Conservation (phyloP, 2,113 vertebrate species). For the Camelus bactrianus region DNA sequence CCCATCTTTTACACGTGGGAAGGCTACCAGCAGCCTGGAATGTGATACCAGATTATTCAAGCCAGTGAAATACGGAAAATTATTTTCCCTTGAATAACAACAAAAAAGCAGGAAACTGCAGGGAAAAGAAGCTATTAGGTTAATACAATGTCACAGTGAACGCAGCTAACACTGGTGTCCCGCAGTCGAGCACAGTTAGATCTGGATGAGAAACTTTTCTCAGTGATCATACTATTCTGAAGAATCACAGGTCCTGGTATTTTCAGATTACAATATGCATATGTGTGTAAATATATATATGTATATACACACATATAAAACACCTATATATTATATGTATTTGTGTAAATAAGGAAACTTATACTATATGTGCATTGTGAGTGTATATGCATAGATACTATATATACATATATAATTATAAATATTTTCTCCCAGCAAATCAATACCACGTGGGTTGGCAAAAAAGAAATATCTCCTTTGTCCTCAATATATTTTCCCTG, state of each 20-base stretch:
- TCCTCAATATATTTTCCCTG: background rate
- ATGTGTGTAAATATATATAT: background rate
- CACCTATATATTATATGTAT: background rate
- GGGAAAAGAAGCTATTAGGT: background rate
- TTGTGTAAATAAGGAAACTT: background rate
- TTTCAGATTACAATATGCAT: background rate
- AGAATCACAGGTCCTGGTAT: background rate
- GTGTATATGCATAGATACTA: too few species aligned
- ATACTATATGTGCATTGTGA: background rate
- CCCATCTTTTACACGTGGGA: conserved; percentile 69
- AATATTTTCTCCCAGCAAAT: conserved; percentile 50
- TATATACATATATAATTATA: background rate
- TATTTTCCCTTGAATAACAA: conserved; percentile 67
- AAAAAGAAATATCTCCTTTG: conserved; percentile 5
- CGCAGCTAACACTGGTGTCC: background rate
- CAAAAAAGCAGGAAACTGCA: conserved; percentile 2
- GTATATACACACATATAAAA: background rate
- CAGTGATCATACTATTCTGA: background rate
- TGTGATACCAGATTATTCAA: conserved; percentile 60
- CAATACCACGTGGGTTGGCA: background rate
- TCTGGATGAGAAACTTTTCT: fast-evolving
- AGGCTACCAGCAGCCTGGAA: conserved; percentile 71
- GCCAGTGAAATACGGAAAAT: conserved; percentile 70
- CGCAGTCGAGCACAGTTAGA: background rate
- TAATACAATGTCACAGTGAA: background rate